These are phyloP conservation scores for Tetragnatha versicolor DNA, from an alignment of 1,140 invertebrate species.

Conservation along the genomic window DNA sequence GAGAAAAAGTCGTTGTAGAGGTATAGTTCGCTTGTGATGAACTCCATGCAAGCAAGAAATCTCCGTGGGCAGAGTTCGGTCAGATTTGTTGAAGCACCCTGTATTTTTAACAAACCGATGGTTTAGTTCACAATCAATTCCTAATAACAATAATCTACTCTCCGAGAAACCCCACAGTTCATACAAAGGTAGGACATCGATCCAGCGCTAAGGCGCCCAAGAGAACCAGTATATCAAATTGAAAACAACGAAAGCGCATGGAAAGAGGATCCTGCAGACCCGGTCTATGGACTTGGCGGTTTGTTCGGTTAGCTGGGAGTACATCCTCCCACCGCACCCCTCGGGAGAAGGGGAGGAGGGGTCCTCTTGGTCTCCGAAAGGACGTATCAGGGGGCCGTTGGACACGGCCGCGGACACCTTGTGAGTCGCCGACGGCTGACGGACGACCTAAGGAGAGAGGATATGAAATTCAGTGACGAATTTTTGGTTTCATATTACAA, in stretches of 20 bases:
- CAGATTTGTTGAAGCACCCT: too few relatives aligned
- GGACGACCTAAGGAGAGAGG: conserved; percentile 20
- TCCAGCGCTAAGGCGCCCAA: conserved; percentile 46
- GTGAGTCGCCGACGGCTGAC: conserved; percentile 46
- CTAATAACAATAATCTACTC: too few relatives aligned
- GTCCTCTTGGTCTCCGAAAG: conserved; percentile 30
- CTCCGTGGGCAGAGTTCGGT: too few relatives aligned
- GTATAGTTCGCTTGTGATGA: too few relatives aligned
- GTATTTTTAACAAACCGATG: too few relatives aligned
- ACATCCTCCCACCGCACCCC: neutral
- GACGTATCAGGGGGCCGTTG: conserved; percentile 33
- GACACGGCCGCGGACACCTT: conserved; percentile 36
- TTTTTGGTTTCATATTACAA: too few relatives aligned
- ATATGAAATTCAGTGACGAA: neutral
- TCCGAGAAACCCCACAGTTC: too few relatives aligned
- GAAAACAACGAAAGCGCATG: conserved; percentile 55
- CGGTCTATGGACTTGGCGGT: conserved; percentile 53
- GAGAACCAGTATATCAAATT: conserved; percentile 57
- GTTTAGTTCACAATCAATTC: too few relatives aligned
- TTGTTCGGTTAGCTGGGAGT: conserved; percentile 32
- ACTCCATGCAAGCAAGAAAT: too few relatives aligned
- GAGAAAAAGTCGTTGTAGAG: too few relatives aligned
- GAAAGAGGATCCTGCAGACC: conserved; percentile 55
- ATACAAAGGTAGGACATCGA: too few relatives aligned
- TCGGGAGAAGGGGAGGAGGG: neutral